These are phyloP conservation scores for Drosophila colorata DNA, from an alignment of 2,888 invertebrate species.

Conservation along the genomic window DNA sequence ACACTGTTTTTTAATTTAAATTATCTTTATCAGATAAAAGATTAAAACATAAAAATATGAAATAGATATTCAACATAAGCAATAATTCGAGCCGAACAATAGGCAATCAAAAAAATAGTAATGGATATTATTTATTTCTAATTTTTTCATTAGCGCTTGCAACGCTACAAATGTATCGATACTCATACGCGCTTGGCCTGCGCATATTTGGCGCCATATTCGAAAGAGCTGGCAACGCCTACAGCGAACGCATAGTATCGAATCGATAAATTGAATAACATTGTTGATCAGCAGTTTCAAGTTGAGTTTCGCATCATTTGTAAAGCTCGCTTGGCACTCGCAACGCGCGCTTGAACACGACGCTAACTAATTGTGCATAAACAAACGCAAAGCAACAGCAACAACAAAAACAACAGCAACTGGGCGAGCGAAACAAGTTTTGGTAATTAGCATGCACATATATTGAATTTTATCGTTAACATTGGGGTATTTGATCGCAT, in stretches of 20 bases:
- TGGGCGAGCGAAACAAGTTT: constrained; percentile 63
- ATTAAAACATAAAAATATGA: too few relatives aligned
- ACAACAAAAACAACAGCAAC: constrained; percentile 6
- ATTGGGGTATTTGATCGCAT: constrained; percentile 44
- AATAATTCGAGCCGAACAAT: too few relatives aligned
- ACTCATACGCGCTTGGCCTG: neutral
- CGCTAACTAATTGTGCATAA: constrained; percentile 23
- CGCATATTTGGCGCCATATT: constrained; percentile 4
- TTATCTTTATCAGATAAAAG: too few relatives aligned
- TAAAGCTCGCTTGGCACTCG: constrained; percentile 17
- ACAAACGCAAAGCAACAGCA: constrained; percentile 26
- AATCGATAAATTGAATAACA: constrained; percentile 45
- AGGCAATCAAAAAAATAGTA: neutral
- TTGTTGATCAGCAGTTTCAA: constrained; percentile 35
- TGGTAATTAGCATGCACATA: constrained; percentile 72
- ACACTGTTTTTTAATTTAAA: too few relatives aligned
- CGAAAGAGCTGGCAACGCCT: constrained; percentile 23
- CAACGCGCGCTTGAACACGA: constrained; percentile 4
- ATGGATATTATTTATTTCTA: neutral
- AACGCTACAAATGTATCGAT: constrained; percentile 3
- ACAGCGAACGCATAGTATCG: constrained; percentile 7
- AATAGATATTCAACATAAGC: too few relatives aligned
- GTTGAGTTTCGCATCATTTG: constrained; percentile 25
- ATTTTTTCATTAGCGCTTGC: neutral
- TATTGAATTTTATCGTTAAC: constrained; percentile 48